Evolutionary conservation across 2,797 vertebrate species (phyloP).

Genomic region (Tapirus indicus): DNA sequence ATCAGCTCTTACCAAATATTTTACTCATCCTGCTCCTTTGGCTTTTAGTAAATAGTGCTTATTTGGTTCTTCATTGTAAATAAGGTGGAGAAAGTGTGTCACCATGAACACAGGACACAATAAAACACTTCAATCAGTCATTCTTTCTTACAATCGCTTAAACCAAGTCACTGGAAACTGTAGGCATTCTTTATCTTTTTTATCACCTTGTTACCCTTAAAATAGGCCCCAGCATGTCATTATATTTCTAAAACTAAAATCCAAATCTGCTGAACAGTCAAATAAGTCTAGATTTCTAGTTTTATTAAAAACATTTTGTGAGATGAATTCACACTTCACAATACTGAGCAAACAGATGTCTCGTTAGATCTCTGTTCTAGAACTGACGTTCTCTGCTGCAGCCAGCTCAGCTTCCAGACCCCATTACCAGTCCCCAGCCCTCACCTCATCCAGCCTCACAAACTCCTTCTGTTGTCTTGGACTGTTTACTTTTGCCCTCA

Average conservation of each 20-base stretch:
- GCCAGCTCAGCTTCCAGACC: background rate
- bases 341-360: background rate
- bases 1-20: background rate
- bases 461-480: background rate
- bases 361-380: background rate
- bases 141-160: background rate
- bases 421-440: background rate
- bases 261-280: background rate
- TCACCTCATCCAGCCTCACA: background rate
- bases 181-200: background rate
- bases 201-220: background rate
- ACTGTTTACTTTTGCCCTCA: constrained; percentile 3
- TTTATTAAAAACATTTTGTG: background rate
- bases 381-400: background rate
- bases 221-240: background rate
- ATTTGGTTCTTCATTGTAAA: background rate
- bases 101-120: background rate
- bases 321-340: background rate
- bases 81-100: background rate
- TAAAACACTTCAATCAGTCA: background rate
- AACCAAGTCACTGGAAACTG: background rate
- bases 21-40: background rate
- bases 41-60: background rate
- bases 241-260: background rate
- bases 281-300: background rate